These are phyloP conservation scores for Cerceris ruficornis DNA, from an alignment of 2,888 invertebrate species.

Conservation along the genomic window DNA sequence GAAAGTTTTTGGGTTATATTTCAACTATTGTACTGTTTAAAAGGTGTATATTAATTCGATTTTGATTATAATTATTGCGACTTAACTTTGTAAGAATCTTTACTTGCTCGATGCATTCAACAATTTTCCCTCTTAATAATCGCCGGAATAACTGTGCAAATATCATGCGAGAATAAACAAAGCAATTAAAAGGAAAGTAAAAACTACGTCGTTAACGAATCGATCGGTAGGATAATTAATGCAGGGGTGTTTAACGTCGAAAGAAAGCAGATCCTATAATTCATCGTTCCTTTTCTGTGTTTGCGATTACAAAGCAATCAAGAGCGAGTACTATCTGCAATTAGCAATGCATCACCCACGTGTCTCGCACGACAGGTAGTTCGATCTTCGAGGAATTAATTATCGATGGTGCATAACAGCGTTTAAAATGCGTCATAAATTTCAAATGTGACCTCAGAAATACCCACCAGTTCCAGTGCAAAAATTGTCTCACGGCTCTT, in stretches of 20 bases:
- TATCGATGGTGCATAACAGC: neutral
- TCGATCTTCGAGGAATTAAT: conserved; percentile 9
- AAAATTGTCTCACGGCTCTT: neutral
- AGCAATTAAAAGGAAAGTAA: no score
- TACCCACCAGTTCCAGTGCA: neutral
- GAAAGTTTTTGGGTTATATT: no score
- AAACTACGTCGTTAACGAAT: neutral
- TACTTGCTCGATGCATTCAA: no score
- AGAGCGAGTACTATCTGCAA: conserved; percentile 12
- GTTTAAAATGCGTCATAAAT: conserved; percentile 3
- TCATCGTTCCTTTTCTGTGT: neutral
- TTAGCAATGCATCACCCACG: conserved; percentile 17
- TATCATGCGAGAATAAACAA: no score
- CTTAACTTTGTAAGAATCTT: no score
- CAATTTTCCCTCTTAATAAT: no score
- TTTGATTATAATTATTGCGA: no score
- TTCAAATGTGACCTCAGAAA: neutral
- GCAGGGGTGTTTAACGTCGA: conserved; percentile 27
- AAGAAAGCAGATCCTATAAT: conserved; percentile 33
- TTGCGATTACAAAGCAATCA: conserved; percentile 5
- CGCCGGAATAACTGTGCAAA: no score
- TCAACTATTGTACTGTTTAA: no score
- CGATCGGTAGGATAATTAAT: conserved; percentile 4
- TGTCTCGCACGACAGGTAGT: conserved; percentile 6
- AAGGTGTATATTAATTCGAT: no score